phyloP scores from a whole-genome alignment of 2,888 invertebrate species.

The Eupithecia abbreviata region DNA sequence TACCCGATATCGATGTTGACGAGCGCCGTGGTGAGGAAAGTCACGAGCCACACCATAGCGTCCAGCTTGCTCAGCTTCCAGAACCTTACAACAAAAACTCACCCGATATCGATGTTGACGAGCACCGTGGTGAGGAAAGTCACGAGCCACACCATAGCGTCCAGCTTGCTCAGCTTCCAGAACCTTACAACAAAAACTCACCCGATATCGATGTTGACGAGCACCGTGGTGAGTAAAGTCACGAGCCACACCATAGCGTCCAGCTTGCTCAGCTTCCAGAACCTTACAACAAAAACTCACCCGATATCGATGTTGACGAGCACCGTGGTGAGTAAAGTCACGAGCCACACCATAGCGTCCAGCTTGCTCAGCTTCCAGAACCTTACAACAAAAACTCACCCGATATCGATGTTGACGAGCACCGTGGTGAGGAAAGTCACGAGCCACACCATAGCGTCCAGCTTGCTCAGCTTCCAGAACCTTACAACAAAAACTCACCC shows the following conservation, averaged over 20 bases:
- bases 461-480: conserved; percentile 90
- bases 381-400: conserved; percentile 69
- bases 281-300: conserved; percentile 73
- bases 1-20: too few relatives aligned
- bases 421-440: conserved; percentile 90
- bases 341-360: conserved; percentile 92
- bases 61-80: too few relatives aligned
- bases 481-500: conserved; percentile 72
- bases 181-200: conserved; percentile 77
- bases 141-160: conserved; percentile 91
- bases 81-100: too few relatives aligned
- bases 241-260: conserved; percentile 93
- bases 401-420: conserved; percentile 88
- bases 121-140: conserved; percentile 90
- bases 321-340: conserved; percentile 90
- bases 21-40: too few relatives aligned
- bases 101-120: conserved; percentile 89
- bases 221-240: conserved; percentile 89
- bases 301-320: conserved; percentile 89
- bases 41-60: too few relatives aligned
- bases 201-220: conserved; percentile 89
- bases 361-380: conserved; percentile 91
- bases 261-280: conserved; percentile 90
- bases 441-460: conserved; percentile 93
- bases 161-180: conserved; percentile 90